Percentiles rank a stretch among this genome's conserved stretches.
Evolutionary conservation across 2,797 vertebrate genomes (phyloP).

Genomic region (Darevskia mixta): DNA sequence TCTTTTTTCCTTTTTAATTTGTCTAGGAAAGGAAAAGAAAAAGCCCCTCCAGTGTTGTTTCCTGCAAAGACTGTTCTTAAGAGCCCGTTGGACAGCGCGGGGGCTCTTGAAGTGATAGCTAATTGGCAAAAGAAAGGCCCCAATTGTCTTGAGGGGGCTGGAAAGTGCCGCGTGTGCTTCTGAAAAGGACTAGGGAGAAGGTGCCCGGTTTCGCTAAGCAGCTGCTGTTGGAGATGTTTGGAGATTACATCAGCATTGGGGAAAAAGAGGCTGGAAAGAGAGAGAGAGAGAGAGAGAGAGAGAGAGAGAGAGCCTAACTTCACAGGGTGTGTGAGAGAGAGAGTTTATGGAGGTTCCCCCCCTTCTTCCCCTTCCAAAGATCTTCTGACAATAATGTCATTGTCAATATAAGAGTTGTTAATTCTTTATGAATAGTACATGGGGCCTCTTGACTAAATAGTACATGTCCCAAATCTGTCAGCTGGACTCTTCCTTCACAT

Average conservation of each 20-base stretch:
- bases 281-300: constrained; percentile 73
- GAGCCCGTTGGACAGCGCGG: constrained; percentile 81
- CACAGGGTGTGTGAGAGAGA: constrained; percentile 77
- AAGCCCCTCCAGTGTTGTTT: constrained; percentile 72
- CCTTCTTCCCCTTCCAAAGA: constrained; percentile 74
- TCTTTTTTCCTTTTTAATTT: constrained; percentile 66
- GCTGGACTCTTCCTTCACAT: constrained; percentile 81
- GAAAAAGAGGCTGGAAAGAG: constrained; percentile 63
- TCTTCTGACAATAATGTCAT: constrained; percentile 86
- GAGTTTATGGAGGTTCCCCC: constrained; percentile 70
- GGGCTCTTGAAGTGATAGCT: constrained; percentile 89
- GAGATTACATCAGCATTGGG: constrained; percentile 91
- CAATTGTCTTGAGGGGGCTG: constrained; percentile 87
- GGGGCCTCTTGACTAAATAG: constrained; percentile 82
- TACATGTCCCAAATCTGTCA: constrained; percentile 82
- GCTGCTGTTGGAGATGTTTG: constrained; percentile 91
- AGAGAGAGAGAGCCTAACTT: constrained; percentile 77
- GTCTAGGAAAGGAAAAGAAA: constrained; percentile 56
- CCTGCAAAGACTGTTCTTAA: constrained; percentile 75
- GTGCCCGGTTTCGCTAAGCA: constrained; percentile 87
- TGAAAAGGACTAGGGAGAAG: constrained; percentile 85
- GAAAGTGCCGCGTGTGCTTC: constrained; percentile 87
- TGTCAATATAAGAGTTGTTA: constrained; percentile 82
- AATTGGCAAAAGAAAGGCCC: constrained; percentile 88
- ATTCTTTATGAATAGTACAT: constrained; percentile 82